Evolutionary conservation across 2,888 invertebrate genomes (phyloP), one percentile per base, ranked within the genome.

Genomic region (Thera britannica): DNA sequence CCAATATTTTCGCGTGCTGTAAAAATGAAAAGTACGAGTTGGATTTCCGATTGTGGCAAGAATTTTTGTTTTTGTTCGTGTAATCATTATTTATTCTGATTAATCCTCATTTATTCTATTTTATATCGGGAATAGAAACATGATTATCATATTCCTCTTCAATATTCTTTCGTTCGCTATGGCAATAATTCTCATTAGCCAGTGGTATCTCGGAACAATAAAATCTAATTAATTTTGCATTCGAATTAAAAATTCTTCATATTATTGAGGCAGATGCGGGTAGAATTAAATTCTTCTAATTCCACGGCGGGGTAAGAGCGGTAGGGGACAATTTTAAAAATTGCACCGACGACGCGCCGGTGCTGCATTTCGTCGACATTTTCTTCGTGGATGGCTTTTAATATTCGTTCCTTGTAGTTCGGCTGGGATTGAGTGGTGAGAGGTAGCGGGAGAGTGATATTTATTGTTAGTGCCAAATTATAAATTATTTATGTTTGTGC

Each of bases 311-410:
- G 55, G 48, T 6, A 49, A 11, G 49, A 49, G 12, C 23, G 56
- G 62, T 41, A 55, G 68, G 68, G 49, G 74, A 77, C 79, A 77
- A 82, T 79, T 80, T 79, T 75, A 64, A 72, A 78, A 78, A 81
- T 80, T 79, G 80, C 78, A 58, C 54, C 56, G 55, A 58, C 55
- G 61, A 74, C 72, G 63, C 54, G 67, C 52, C 9, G 38, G 62
- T 23, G 67, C 68, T 61, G 71, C 77, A 61, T 75, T 71, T 77
- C 69, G 59, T 68, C 62, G 64, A 64, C 77, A 70, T 73, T 77
- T 78, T 78, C 79, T 75, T 74, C 76, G 65, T 62, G 75, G 76
- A 75, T 77, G 73, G 72, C 73, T 79, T 83, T 83, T 83, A 83
- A 83, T 83, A 83, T 83, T 80, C 77, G 77, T 58, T 72, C 75